Percentiles rank a stretch among this genome's conserved stretches.
phyloP scores from a whole-genome alignment of 2,888 invertebrate species.

The Microctonus aethiopoides region DNA sequence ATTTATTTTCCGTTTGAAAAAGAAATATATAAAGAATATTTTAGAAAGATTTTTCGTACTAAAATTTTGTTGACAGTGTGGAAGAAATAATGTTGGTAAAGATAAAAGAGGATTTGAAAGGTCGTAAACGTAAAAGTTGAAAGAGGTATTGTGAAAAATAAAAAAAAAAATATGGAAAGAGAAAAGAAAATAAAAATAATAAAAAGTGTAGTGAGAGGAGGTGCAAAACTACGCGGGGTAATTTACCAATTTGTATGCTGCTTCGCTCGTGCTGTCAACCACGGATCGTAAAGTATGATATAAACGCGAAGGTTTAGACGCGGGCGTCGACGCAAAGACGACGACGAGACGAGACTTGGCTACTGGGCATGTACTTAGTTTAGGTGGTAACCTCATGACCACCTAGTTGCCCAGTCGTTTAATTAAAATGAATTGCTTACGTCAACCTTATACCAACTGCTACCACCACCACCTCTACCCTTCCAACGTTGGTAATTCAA shows the following conservation, averaged over 20 bases:
- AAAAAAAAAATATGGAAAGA: conserved; percentile 8
- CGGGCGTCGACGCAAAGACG: conserved; percentile 24
- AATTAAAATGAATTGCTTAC: conserved; percentile 49
- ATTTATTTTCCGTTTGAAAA: too few species aligned
- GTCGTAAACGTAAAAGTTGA: background rate
- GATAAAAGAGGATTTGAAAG: background rate
- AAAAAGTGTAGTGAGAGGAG: conserved; percentile 14
- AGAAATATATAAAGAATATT: background rate
- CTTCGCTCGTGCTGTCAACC: conserved; percentile 39
- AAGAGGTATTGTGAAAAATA: conserved; percentile 1
- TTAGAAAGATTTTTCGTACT: background rate
- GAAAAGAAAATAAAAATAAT: conserved; percentile 2
- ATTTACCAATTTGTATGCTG: conserved; percentile 49
- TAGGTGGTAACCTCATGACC: conserved; percentile 32
- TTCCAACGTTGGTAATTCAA: conserved; percentile 22
- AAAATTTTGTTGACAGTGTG: background rate
- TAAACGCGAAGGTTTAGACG: conserved; percentile 42
- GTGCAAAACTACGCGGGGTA: conserved; percentile 36
- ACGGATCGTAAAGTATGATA: conserved; percentile 47
- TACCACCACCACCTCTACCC: background rate
- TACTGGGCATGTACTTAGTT: conserved; percentile 4
- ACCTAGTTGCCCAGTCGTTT: conserved; percentile 37
- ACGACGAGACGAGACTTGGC: background rate
- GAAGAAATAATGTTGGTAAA: background rate
- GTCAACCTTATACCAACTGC: conserved; percentile 34